Conservation (phyloP, 2,888 invertebrate genomes). For the Drosophila recens region DNA sequence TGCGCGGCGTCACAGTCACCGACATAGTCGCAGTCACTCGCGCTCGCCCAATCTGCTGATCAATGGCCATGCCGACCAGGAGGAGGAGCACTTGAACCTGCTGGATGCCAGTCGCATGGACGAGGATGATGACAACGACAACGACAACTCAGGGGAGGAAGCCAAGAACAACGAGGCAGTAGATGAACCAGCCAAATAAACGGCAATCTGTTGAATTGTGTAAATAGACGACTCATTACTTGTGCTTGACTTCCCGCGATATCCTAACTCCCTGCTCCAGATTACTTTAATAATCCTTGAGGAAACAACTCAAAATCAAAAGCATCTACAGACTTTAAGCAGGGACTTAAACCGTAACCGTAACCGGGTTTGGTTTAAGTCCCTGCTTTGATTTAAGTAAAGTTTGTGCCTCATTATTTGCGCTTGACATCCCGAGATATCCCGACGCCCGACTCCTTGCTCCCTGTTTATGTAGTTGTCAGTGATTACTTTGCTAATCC, state of each 20-base stretch:
- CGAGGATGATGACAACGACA: conserved; percentile 71
- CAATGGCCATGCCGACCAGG: conserved; percentile 67
- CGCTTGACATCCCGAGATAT: neutral
- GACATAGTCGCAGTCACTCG: conserved; percentile 65
- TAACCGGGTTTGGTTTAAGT: too few relatives aligned
- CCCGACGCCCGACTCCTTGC: too few relatives aligned
- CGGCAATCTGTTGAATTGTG: conserved; percentile 21
- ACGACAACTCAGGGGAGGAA: conserved; percentile 56
- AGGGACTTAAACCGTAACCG: too few relatives aligned
- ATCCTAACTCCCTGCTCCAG: conserved; percentile 4
- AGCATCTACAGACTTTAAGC: conserved; percentile 9
- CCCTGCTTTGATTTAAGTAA: neutral
- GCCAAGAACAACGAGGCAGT: conserved; percentile 34
- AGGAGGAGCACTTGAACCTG: conserved; percentile 61
- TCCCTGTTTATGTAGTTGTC: conserved; percentile 18
- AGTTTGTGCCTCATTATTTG: conserved; percentile 5
- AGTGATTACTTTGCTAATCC: conserved; percentile 22
- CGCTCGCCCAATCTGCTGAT: conserved; percentile 58
- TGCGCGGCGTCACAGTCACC: conserved; percentile 34
- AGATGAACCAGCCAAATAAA: conserved; percentile 42
- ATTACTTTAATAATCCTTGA: conserved; percentile 14
- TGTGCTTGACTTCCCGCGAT: conserved; percentile 33
- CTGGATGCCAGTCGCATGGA: conserved; percentile 66
- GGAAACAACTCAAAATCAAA: conserved; percentile 15
- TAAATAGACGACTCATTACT: conserved; percentile 53